Evolutionary conservation across 2,797 vertebrate genomes (phyloP).

Genomic region (Typhlichthys eigenmanni): DNA sequence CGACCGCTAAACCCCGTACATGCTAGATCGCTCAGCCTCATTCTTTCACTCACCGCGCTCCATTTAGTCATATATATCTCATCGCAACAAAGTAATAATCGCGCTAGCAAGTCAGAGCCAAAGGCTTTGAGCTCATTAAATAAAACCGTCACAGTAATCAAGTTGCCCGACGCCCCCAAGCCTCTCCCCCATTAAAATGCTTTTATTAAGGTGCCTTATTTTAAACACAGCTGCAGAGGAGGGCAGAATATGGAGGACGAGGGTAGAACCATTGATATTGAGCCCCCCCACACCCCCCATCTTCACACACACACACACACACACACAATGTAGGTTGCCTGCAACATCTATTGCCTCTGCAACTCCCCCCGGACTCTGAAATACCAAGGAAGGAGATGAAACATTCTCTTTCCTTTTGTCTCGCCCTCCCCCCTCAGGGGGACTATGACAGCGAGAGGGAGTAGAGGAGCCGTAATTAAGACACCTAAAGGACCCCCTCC

Average conservation of each 20-base stretch:
- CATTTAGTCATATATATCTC: conserved; percentile 63
- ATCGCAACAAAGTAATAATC: conserved; percentile 68
- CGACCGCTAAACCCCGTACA: conserved; percentile 29
- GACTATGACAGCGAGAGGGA: conserved; percentile 71
- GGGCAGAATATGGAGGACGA: conserved; percentile 26
- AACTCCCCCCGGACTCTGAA: conserved; percentile 67
- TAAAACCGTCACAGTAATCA: conserved; percentile 71
- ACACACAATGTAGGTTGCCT: conserved; percentile 37
- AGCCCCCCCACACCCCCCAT: conserved; percentile 8
- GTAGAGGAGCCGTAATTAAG: conserved; percentile 74
- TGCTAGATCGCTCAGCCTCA: conserved; percentile 30
- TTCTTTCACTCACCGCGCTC: conserved; percentile 40
- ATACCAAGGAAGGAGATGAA: conserved; percentile 73
- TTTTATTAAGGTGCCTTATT: conserved; percentile 61
- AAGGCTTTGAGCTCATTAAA: conserved; percentile 74
- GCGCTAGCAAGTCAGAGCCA: conserved; percentile 50
- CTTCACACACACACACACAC: too few relatives aligned
- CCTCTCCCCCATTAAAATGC: conserved; percentile 55
- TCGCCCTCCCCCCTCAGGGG: conserved; percentile 59
- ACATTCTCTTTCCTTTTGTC: conserved; percentile 70
- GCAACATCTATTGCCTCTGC: conserved; percentile 47
- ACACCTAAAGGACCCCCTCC: conserved; percentile 75
- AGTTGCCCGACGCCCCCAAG: conserved; percentile 42
- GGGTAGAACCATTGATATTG: conserved; percentile 41
- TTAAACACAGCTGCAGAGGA: conserved; percentile 60